Evolutionary conservation across 2,113 vertebrate genomes (phyloP).

Genomic region (Mastomys natalensis): DNA sequence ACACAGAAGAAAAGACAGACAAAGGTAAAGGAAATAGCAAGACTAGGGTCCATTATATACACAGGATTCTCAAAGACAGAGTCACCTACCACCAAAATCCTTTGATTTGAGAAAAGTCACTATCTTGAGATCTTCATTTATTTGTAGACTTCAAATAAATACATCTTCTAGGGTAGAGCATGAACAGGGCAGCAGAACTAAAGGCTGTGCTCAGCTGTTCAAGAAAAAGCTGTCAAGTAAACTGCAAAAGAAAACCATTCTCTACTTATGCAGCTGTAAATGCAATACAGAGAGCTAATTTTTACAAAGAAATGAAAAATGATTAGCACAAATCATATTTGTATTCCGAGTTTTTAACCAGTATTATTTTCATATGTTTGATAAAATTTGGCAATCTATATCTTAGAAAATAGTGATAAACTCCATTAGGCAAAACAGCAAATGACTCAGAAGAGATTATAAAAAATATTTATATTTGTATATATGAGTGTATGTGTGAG

Average conservation of each 20-base stretch:
- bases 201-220: background rate
- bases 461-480: background rate
- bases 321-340: background rate
- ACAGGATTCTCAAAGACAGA: background rate
- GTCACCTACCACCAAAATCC: background rate
- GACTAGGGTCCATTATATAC: background rate
- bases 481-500: background rate
- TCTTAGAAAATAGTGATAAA: background rate
- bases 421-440: background rate
- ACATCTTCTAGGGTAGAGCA: background rate
- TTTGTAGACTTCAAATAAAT: background rate
- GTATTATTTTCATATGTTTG: background rate
- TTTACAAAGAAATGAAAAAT: constrained; percentile 2
- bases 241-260: background rate
- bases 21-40: background rate
- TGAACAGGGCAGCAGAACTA: background rate
- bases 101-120: background rate
- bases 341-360: background rate
- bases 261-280: background rate
- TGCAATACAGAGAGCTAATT: background rate
- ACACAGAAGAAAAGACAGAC: background rate
- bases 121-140: background rate
- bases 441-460: background rate
- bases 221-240: background rate
- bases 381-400: background rate